A percentile compares a stretch with the other conserved stretches of the same genome.
Conservation (phyloP, 2,888 invertebrate species). For the Synergus itoensis region DNA sequence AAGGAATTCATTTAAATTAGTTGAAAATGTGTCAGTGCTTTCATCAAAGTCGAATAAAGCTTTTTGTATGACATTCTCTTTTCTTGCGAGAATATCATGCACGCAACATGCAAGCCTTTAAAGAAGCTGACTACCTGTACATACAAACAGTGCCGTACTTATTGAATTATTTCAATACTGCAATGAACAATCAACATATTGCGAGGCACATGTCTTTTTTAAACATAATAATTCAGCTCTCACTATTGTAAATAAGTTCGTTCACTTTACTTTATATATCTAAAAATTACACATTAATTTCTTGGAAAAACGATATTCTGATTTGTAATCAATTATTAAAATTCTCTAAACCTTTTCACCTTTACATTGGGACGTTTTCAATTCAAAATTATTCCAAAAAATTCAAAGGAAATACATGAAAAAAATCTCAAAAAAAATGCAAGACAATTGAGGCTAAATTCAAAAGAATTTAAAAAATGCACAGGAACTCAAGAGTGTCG, state of each 20-base stretch:
- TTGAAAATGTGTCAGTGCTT: slow-evolving; percentile 11
- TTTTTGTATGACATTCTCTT: slow-evolving; percentile 13
- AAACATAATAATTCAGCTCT: neutral
- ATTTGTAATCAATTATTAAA: neutral
- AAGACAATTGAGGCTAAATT: no score
- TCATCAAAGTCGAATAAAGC: neutral
- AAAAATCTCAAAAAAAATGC: no score
- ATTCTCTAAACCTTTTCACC: neutral
- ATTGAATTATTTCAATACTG: slow-evolving; percentile 14
- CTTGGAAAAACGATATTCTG: no score
- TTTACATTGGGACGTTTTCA: no score
- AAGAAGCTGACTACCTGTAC: slow-evolving; percentile 13
- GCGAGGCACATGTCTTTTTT: slow-evolving; percentile 6
- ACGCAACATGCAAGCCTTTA: slow-evolving; percentile 10
- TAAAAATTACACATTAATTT: neutral
- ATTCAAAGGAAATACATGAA: no score
- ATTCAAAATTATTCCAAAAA: no score
- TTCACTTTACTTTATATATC: neutral
- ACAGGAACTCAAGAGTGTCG: no score
- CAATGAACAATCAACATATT: slow-evolving; percentile 8
- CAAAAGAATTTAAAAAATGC: no score
- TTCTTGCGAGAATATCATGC: slow-evolving; percentile 3
- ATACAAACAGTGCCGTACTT: slow-evolving; percentile 15
- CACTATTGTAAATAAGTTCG: neutral
- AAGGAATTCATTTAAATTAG: neutral